phyloP scores from a whole-genome alignment of 2,797 vertebrate species.

The Fundulus diaphanus region DNA sequence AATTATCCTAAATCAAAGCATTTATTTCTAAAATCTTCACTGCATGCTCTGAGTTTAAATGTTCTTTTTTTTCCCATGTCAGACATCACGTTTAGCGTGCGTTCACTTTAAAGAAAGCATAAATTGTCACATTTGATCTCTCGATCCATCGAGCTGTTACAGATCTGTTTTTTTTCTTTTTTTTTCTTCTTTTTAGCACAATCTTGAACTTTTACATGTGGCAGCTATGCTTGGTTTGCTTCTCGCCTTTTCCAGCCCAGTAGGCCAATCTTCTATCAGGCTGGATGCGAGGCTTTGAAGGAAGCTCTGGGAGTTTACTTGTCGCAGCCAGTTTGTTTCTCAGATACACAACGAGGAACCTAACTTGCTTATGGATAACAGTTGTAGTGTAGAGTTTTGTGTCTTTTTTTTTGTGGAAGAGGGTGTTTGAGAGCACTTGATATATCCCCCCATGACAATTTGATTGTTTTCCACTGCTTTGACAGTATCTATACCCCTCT shows the following conservation, averaged over 20 bases:
- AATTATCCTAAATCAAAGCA: slow-evolving; percentile 68
- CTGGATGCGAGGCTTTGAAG: slow-evolving; percentile 51
- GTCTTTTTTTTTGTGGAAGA: slow-evolving; percentile 41
- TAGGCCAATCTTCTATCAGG: slow-evolving; percentile 56
- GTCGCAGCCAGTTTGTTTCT: slow-evolving; percentile 75
- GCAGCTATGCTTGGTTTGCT: slow-evolving; percentile 69
- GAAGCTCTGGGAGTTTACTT: slow-evolving; percentile 69
- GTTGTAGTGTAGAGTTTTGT: slow-evolving; percentile 48
- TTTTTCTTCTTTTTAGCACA: slow-evolving; percentile 36
- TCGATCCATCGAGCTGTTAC: slow-evolving; percentile 45
- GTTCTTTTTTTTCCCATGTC: slow-evolving; percentile 38
- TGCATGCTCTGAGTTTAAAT: slow-evolving; percentile 48
- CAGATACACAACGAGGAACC: slow-evolving; percentile 67
- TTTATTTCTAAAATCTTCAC: slow-evolving; percentile 41
- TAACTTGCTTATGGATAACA: slow-evolving; percentile 74
- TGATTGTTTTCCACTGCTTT: slow-evolving; percentile 67
- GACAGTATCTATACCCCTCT: slow-evolving; percentile 57
- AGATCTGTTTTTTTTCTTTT: slow-evolving; percentile 44
- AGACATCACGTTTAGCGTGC: neutral
- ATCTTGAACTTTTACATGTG: slow-evolving; percentile 49
- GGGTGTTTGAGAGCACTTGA: slow-evolving; percentile 61
- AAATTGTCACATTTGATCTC: slow-evolving; percentile 32
- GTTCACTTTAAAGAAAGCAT: slow-evolving; percentile 1
- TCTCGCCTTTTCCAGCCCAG: slow-evolving; percentile 74
- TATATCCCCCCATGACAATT: slow-evolving; percentile 69